Conservation (phyloP, 1,140 invertebrate species). For the Trachymyrmex cornetzi region DNA sequence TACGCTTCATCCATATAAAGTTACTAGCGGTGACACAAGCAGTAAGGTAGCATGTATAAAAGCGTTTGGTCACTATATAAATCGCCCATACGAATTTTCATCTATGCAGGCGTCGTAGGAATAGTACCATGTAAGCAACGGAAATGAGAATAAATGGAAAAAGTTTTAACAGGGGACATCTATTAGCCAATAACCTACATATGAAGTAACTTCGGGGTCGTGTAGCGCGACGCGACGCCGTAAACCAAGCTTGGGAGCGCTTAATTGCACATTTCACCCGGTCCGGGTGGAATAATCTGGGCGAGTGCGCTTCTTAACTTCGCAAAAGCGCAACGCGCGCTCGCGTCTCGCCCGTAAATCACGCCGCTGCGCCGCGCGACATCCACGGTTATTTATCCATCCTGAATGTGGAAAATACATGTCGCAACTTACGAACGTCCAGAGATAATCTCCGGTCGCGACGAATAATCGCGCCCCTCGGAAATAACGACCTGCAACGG, state of each 20-base stretch:
- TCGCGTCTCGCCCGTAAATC: conserved; percentile 36
- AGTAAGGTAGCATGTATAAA: background rate
- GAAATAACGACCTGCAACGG: background rate
- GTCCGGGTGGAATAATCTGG: conserved; percentile 52
- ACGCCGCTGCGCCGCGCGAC: conserved; percentile 33
- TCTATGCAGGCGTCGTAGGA: background rate
- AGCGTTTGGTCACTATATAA: background rate
- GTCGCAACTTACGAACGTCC: conserved; percentile 23
- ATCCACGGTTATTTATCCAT: conserved; percentile 45
- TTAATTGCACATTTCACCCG: conserved; percentile 50
- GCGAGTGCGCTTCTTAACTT: conserved; percentile 58
- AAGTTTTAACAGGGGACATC: conserved; percentile 66
- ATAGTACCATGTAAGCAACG: conserved; percentile 1
- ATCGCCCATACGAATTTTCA: conserved; percentile 23
- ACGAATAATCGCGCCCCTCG: conserved; percentile 4
- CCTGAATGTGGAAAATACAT: conserved; percentile 51
- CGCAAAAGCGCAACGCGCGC: conserved; percentile 5
- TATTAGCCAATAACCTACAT: conserved; percentile 77
- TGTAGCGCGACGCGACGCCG: conserved; percentile 19
- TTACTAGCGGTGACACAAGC: conserved; percentile 6
- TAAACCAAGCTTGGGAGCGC: conserved; percentile 48
- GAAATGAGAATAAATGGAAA: conserved; percentile 75
- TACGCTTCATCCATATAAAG: background rate
- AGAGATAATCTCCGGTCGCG: conserved; percentile 43
- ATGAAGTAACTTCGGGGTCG: conserved; percentile 66